Evolutionary conservation across 2,888 invertebrate genomes (phyloP).

Genomic region (Hypomecis punctinalis): DNA sequence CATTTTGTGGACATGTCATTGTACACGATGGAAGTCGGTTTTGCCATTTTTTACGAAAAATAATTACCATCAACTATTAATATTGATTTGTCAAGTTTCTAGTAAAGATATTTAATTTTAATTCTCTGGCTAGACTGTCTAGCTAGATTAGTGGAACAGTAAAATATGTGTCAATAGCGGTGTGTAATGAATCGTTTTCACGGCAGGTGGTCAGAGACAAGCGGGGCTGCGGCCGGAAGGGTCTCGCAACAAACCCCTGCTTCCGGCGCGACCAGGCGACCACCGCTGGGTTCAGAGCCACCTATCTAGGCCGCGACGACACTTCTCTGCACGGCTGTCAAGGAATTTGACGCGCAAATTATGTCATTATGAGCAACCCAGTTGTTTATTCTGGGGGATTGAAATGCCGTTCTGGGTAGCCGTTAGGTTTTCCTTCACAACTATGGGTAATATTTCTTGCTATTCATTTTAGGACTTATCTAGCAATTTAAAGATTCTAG

Average conservation of each 20-base stretch:
- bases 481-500: no score
- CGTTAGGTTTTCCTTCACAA: background rate
- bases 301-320: constrained; percentile 35
- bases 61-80: no score
- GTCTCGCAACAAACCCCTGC: constrained; percentile 69
- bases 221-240: constrained; percentile 59
- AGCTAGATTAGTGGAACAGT: background rate
- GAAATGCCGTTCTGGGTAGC: background rate
- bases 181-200: constrained; percentile 49
- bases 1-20: no score
- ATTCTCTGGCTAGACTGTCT: no score
- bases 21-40: no score
- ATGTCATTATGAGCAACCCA: constrained; percentile 5
- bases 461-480: no score
- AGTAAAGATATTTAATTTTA: no score
- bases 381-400: constrained; percentile 1
- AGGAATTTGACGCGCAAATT: constrained; percentile 15
- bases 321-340: constrained; percentile 14
- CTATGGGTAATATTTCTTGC: no score
- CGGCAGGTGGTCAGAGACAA: constrained; percentile 67
- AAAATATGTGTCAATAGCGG: constrained; percentile 26
- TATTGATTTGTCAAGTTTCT: no score
- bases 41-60: no score
- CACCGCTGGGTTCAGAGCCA: constrained; percentile 49
- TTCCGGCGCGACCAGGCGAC: constrained; percentile 71